These are phyloP conservation scores for Dipodomys stephensi DNA, from an alignment of 2,113 vertebrate genomes.

Conservation along the genomic window DNA sequence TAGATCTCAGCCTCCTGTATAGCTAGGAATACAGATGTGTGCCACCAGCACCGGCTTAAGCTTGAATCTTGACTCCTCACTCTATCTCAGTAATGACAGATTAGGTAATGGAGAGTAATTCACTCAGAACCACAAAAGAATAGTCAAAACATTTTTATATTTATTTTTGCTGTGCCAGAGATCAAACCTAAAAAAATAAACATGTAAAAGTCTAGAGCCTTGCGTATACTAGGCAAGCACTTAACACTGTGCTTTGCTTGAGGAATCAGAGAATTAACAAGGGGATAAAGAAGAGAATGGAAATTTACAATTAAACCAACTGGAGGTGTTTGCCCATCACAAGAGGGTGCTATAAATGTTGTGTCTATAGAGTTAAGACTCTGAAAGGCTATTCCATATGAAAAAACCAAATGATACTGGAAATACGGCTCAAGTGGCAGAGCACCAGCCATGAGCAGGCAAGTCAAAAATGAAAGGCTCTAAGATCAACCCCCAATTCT, in stretches of 20 bases:
- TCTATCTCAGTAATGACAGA: neutral
- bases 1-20: too few species aligned
- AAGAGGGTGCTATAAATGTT: neutral
- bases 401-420: neutral
- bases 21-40: too few species aligned
- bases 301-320: conserved; percentile 23
- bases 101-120: neutral
- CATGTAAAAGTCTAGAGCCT: too few species aligned
- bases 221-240: too few species aligned
- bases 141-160: neutral
- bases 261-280: neutral
- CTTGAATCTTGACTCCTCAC: neutral
- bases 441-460: too few species aligned
- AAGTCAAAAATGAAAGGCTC: too few species aligned
- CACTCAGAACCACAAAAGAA: conserved; percentile 29
- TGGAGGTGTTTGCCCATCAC: neutral
- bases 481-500: too few species aligned
- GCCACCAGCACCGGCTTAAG: neutral
- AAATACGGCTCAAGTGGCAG: too few species aligned
- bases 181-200: neutral
- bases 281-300: neutral
- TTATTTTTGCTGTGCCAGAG: neutral
- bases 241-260: neutral
- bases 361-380: neutral
- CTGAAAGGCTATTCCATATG: neutral